phyloP scores from a whole-genome alignment of 2,113 vertebrate species.

The Collichthys lucidus region DNA sequence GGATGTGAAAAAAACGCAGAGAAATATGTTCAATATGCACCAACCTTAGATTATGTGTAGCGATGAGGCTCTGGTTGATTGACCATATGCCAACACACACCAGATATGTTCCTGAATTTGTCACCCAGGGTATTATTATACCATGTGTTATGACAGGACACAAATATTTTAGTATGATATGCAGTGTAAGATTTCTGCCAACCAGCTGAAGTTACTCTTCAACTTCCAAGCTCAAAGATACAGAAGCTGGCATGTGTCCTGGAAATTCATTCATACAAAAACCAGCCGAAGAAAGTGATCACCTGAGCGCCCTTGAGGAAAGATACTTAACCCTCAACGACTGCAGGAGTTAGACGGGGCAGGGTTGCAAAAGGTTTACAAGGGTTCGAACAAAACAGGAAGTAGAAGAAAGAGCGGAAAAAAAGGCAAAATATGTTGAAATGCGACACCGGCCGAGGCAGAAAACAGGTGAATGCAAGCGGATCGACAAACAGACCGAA shows the following conservation, averaged over 20 bases:
- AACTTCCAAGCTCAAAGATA: background rate
- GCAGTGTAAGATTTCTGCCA: background rate
- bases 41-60: background rate
- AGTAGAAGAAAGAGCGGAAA: background rate
- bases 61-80: background rate
- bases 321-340: background rate
- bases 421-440: background rate
- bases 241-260: background rate
- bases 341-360: background rate
- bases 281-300: background rate
- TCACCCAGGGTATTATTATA: background rate
- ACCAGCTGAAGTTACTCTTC: background rate
- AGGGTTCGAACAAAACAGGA: constrained; percentile 9
- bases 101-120: background rate
- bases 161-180: background rate
- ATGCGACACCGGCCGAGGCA: background rate
- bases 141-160: too few relatives aligned
- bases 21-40: background rate
- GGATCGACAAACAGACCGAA: background rate
- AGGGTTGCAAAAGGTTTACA: background rate
- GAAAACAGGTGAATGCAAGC: background rate
- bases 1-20: background rate
- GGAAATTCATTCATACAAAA: background rate
- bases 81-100: too few relatives aligned
- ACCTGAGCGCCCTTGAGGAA: background rate